Evolutionary conservation across 2,113 vertebrate species (phyloP).

Genomic region (Neodon shergylaensis): DNA sequence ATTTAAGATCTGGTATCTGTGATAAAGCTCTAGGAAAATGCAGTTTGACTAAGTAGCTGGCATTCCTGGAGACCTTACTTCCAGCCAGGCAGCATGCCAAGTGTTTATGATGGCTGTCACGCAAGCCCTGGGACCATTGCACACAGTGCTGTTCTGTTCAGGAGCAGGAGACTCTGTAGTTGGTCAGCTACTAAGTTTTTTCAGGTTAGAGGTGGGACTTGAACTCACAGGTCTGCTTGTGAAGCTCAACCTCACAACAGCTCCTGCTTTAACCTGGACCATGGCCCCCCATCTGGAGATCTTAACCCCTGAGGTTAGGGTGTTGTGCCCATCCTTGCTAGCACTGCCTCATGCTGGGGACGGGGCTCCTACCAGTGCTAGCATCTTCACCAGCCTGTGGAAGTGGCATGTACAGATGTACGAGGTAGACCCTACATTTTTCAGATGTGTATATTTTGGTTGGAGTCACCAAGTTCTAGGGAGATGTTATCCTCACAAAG

Average conservation of each 20-base stretch:
- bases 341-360: accelerated
- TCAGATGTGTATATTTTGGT: not conserved
- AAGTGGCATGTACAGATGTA: not conserved
- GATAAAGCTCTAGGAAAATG: not conserved
- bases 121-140: not conserved
- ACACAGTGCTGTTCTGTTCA: not conserved
- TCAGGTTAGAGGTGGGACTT: not conserved
- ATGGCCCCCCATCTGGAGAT: not conserved
- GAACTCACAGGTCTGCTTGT: not conserved
- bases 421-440: not conserved
- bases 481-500: not conserved
- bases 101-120: not conserved
- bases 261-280: not conserved
- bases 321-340: not conserved
- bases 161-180: not conserved
- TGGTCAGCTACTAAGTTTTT: not conserved
- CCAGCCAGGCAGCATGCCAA: not conserved
- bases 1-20: not conserved
- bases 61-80: not conserved
- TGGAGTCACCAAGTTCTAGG: not conserved
- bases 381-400: not conserved
- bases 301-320: not conserved
- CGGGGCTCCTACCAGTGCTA: not conserved
- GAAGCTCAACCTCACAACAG: not conserved
- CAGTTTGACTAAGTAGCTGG: not conserved